Base-by-base conservation (phyloP, 2,113 vertebrate species). In the Cacatua alba region DNA sequence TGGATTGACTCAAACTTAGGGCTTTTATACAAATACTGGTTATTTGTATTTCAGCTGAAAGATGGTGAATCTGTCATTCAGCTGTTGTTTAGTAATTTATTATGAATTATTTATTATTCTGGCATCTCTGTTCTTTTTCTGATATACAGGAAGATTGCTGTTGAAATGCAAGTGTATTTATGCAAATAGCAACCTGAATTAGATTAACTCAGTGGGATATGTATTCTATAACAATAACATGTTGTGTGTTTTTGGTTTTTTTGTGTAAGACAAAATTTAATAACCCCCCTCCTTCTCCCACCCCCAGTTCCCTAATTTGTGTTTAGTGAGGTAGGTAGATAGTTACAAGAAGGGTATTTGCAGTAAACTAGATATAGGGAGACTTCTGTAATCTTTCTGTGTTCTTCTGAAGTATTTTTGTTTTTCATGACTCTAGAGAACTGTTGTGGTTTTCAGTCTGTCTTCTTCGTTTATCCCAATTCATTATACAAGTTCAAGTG, bases 101-200 rank as follows among this genome's bases (percentile, higher is more conserved):
- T 79, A 82, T 96, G 94, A 97, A 96, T 96, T 94, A 97, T 97
- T 97, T 97, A 96, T 91, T 97, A 77, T 92, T 93, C 92, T 95
- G 94, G 85, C 37, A 37, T 37, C 35, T 37, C 35, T 37, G 35
- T 37, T 37, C 35, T 37, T 37, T 37, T 37, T 37, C 35, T 37
- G 35, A 37, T 37, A 37, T 37, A 37, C 35, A 37, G 35, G 35
- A 37, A 37, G 35, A 37, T 37, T 37, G 35, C 35, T 37, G 35
- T 37, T 37, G 35, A 37, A 37, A 37, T 37, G 35, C 35, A 37
- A 37, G 35, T 37, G 35, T 37, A 37, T 37, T 37, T 37, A 37
- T 37, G 35, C 35, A 37, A 37, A 37, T 37, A 37, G 35, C 35
- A 37, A 37, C 35, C 35, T 37, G 35, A 37, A 37, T 37, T 37